A percentile compares a stretch with the other conserved stretches of the same genome.
These are phyloP conservation scores for Cyprinus carpio DNA, from an alignment of 2,113 vertebrate genomes.

Conservation along the genomic window DNA sequence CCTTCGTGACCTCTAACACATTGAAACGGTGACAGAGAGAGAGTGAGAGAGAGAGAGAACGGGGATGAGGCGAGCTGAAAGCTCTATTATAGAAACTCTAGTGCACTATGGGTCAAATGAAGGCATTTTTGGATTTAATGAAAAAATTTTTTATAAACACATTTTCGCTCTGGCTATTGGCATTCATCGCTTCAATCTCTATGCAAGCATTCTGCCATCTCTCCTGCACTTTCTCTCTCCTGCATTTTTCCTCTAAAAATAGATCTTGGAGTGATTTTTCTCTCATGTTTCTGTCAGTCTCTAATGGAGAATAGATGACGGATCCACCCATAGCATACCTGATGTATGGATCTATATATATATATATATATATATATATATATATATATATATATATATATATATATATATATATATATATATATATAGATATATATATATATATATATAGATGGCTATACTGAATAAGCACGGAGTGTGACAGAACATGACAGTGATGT, in stretches of 20 bases:
- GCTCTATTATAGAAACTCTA: not conserved
- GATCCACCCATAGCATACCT: not conserved
- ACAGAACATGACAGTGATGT: not conserved
- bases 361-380: no score
- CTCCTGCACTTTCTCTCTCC: not conserved
- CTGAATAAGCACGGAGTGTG: not conserved
- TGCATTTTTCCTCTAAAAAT: not conserved
- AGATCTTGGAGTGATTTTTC: conserved; percentile 14
- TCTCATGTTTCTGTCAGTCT: conserved; percentile 16
- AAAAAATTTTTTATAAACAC: conserved; percentile 45
- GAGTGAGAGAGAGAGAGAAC: no score
- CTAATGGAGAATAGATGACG: not conserved
- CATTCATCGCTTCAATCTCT: not conserved
- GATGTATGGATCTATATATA: conserved; percentile 11
- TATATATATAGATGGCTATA: no score
- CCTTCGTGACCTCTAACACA: not conserved
- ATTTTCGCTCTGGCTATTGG: conserved; percentile 10
- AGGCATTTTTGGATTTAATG: conserved; percentile 22
- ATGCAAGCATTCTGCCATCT: not conserved
- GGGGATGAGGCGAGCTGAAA: conserved; percentile 43
- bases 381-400: no score
- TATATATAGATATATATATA: no score
- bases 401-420: no score
- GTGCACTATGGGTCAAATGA: conserved; percentile 11
- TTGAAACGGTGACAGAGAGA: no score